Conservation (phyloP, 2,113 vertebrate genomes). For the Mystacornis crossleyi region DNA sequence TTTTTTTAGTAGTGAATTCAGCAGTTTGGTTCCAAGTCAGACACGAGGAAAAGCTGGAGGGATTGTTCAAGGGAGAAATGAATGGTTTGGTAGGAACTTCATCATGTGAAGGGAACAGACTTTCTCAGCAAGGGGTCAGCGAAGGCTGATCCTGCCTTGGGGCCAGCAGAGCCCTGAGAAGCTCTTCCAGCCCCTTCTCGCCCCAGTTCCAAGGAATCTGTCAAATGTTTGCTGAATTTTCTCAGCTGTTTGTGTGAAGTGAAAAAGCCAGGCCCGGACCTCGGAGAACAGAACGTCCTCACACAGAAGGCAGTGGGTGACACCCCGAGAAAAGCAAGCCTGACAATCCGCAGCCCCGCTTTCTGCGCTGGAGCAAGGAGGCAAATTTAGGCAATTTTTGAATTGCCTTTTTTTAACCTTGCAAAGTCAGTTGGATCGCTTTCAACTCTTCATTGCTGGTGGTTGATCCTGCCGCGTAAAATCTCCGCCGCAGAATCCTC, state of each 20-base stretch:
- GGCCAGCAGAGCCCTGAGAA: not conserved
- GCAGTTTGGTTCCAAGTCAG: not conserved
- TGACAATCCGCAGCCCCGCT: not conserved
- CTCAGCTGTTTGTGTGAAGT: not conserved
- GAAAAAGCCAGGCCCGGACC: not conserved
- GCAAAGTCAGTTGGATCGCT: not conserved
- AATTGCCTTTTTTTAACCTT: not conserved
- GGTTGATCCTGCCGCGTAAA: not conserved
- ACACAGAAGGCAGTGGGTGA: not conserved
- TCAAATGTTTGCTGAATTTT: not conserved
- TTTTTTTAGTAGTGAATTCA: not conserved
- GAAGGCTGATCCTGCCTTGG: not conserved
- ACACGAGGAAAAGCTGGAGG: not conserved
- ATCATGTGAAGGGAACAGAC: not conserved
- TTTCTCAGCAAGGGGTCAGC: not conserved
- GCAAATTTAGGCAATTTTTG: too few relatives aligned
- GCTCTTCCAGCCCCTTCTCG: not conserved
- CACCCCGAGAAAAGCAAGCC: not conserved
- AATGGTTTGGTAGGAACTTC: not conserved
- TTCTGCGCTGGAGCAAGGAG: not conserved
- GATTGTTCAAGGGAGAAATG: not conserved
- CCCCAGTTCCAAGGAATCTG: not conserved
- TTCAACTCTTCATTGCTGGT: not conserved
- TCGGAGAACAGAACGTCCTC: not conserved
- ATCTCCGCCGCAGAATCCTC: not conserved